Conservation (phyloP, 2,797 vertebrate species). For the Cuculus canorus region DNA sequence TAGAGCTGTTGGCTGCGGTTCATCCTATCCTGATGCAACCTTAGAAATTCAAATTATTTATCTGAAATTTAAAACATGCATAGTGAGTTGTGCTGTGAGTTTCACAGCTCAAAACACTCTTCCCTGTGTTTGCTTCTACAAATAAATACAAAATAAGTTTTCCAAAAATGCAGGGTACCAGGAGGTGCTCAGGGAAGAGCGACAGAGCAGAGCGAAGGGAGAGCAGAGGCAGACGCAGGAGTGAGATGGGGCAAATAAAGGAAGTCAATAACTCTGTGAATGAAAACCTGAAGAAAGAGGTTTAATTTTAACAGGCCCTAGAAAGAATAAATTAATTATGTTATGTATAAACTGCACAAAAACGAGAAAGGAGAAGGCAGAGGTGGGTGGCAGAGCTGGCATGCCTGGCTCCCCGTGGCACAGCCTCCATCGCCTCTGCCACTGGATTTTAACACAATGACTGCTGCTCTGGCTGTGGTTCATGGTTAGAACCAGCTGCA, state of each 20-base stretch:
- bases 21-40: neutral
- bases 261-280: neutral
- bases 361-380: neutral
- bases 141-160: neutral
- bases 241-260: neutral
- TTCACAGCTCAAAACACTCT: neutral
- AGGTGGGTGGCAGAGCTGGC: neutral
- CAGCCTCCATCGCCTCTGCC: neutral
- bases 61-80: neutral
- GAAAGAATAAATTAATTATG: neutral
- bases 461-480: neutral
- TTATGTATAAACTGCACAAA: neutral
- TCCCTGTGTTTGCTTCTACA: neutral
- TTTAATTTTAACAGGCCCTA: neutral
- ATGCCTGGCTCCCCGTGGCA: fast-evolving
- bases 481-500: neutral
- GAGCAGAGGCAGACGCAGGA: neutral
- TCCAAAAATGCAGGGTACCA: neutral
- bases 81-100: neutral
- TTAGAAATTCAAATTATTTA: neutral
- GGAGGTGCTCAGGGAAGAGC: neutral
- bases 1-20: neutral
- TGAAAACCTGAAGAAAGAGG: neutral
- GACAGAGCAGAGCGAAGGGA: neutral
- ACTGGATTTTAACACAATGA: fast-evolving